Conservation (phyloP, 2,113 vertebrate genomes). For the Hystrix brachyura region DNA sequence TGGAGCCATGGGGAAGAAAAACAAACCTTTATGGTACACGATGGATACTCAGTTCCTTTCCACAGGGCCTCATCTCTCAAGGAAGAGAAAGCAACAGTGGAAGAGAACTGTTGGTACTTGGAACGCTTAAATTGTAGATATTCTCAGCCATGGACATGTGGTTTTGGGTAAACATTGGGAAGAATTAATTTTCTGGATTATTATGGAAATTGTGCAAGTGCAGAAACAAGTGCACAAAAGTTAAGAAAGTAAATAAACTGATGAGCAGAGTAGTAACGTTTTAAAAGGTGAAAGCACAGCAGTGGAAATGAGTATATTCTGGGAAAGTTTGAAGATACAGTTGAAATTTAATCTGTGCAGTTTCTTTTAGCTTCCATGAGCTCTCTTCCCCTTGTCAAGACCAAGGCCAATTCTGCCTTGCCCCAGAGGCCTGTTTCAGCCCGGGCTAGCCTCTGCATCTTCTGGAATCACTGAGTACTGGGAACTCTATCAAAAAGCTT, state of each 20-base stretch:
- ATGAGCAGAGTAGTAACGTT: not conserved
- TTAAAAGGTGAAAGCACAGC: not conserved
- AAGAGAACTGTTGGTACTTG: not conserved
- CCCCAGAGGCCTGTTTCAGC: not conserved
- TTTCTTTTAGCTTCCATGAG: not conserved
- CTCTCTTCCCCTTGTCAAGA: not conserved
- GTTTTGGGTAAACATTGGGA: not conserved
- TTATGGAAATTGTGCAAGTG: not conserved
- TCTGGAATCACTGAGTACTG: not conserved
- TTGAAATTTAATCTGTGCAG: not conserved
- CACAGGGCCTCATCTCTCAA: not conserved
- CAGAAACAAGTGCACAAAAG: not conserved
- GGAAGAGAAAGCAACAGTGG: not conserved
- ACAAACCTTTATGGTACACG: not conserved
- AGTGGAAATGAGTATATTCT: not conserved
- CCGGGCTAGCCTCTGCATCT: not conserved
- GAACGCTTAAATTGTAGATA: not conserved
- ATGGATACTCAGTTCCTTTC: not conserved
- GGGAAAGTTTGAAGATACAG: not conserved
- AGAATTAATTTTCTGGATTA: conserved; percentile 3
- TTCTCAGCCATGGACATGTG: not conserved
- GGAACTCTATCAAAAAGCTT: not conserved
- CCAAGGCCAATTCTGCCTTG: not conserved
- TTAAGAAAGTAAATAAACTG: conserved; percentile 11
- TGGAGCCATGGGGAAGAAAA: conserved; percentile 48